Evolutionary conservation across 2,888 invertebrate species (phyloP).

Genomic region (Eupithecia dodoneata): DNA sequence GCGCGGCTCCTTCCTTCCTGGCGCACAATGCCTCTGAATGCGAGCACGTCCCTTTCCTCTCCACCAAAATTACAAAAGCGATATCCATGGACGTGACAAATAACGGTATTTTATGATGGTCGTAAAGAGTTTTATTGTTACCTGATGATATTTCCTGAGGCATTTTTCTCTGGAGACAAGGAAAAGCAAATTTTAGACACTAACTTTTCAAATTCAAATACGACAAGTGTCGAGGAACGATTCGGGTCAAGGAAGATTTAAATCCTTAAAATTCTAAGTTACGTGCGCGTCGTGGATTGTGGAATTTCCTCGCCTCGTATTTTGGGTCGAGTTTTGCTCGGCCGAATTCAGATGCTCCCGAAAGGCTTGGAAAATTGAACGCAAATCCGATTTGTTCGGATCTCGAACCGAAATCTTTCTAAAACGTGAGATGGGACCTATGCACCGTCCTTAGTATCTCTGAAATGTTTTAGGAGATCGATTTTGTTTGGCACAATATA

Average conservation of each 20-base stretch:
- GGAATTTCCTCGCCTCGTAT: slow-evolving; percentile 65
- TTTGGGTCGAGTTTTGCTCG: slow-evolving; percentile 66
- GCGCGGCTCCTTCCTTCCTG: slow-evolving; percentile 68
- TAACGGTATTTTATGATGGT: slow-evolving; percentile 46
- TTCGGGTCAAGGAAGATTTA: slow-evolving; percentile 68
- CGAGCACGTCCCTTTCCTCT: slow-evolving; percentile 51
- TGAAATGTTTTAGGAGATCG: slow-evolving; percentile 23
- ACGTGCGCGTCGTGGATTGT: slow-evolving; percentile 60
- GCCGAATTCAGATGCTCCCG: slow-evolving; percentile 65
- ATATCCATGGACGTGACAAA: slow-evolving; percentile 47
- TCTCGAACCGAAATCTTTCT: slow-evolving; percentile 62
- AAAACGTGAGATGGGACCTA: slow-evolving; percentile 61
- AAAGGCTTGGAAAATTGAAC: slow-evolving; percentile 80
- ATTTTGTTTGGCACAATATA: neutral
- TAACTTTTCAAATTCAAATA: slow-evolving; percentile 41
- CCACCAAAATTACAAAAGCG: slow-evolving; percentile 49
- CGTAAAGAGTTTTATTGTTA: slow-evolving; percentile 43
- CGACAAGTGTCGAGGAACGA: slow-evolving; percentile 49
- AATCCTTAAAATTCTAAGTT: slow-evolving; percentile 70
- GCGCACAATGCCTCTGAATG: slow-evolving; percentile 55
- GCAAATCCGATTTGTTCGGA: slow-evolving; percentile 79
- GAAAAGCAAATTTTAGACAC: slow-evolving; percentile 37
- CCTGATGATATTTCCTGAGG: slow-evolving; percentile 29
- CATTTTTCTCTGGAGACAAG: slow-evolving; percentile 14
- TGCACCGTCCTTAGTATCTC: slow-evolving; percentile 51